phyloP scores from a whole-genome alignment of 2,113 vertebrate species.

The Danio rerio region GRCz12tu NC_133182.1:28435501-28436000 shows the following conservation, averaged over 20 bases:
- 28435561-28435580: not conserved
- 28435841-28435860: conserved; percentile 31
- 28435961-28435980: conserved; percentile 38
- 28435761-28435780: not conserved
- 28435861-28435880: conserved; percentile 31
- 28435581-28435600: not conserved
- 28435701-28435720: not conserved
- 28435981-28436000: conserved; percentile 7
- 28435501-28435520: conserved; percentile 18
- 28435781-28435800: not conserved
- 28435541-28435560: conserved; percentile 14
- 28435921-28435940: conserved; percentile 40
- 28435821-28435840: conserved; percentile 39
- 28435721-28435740: not conserved
- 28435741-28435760: not conserved
- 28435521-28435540: not conserved
- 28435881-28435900: conserved; percentile 28
- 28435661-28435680: too few relatives aligned
- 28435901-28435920: conserved; percentile 51
- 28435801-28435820: conserved; percentile 23
- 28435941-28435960: conserved; percentile 19
- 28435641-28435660: not conserved
- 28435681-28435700: too few relatives aligned
- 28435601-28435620: not conserved
- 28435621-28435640: not conserved